These are phyloP conservation scores for Aphrocallistes beatrix DNA, from an alignment of 37 sponge, comb jelly and placozoan genomes.

Conservation along the genomic window DNA sequence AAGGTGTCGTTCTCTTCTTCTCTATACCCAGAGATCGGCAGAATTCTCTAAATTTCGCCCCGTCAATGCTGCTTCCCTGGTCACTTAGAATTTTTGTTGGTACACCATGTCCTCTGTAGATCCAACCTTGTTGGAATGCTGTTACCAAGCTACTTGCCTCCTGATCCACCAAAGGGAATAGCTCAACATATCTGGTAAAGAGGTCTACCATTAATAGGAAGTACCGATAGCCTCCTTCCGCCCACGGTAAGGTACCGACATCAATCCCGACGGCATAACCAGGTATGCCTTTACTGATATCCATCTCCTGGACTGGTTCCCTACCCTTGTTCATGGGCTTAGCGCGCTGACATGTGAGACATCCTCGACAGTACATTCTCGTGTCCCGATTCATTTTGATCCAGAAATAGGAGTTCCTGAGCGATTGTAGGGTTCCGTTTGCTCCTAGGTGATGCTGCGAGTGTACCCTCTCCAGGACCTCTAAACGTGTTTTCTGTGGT, in stretches of 20 bases:
- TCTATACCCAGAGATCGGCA: not conserved
- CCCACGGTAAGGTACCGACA: not conserved
- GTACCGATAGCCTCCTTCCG: conserved; percentile 7
- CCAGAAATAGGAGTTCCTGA: conserved; percentile 1
- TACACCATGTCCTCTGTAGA: conserved; percentile 7
- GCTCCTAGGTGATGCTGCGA: not conserved
- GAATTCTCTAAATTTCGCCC: not conserved
- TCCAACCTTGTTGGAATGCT: not conserved
- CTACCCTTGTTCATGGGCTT: too few species aligned
- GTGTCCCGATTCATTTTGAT: conserved; percentile 11
- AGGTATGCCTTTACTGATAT: not conserved
- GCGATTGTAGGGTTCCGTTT: not conserved
- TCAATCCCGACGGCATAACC: not conserved
- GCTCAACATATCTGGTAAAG: not conserved
- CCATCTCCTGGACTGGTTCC: not conserved
- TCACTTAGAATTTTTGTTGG: not conserved
- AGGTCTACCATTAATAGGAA: not conserved
- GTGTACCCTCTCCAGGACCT: not conserved
- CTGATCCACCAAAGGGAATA: not conserved
- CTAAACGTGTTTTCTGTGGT: not conserved
- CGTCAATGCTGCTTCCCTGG: conserved; percentile 15
- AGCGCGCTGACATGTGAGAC: not conserved
- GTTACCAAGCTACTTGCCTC: not conserved
- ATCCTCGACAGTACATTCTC: not conserved
- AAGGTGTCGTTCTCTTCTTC: not conserved